These are phyloP conservation scores for Platycercus adscitus DNA, from an alignment of 2,113 vertebrate species.

Conservation along the genomic window DNA sequence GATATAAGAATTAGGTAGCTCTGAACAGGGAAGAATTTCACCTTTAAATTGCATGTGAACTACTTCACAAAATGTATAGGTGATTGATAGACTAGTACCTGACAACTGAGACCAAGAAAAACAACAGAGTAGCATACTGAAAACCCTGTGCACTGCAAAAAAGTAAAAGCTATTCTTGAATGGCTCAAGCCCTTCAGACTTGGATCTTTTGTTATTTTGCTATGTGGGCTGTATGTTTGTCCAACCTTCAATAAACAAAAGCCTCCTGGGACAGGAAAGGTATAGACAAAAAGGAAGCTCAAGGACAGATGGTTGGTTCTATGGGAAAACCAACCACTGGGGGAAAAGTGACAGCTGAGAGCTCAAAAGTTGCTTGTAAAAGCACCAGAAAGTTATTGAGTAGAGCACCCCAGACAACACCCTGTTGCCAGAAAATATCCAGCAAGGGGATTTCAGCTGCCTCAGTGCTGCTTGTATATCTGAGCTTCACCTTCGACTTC, in stretches of 20 bases:
- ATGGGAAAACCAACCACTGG: background rate
- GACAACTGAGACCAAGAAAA: background rate
- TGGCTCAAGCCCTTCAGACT: background rate
- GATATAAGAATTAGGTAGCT: background rate
- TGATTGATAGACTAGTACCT: background rate
- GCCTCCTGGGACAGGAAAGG: background rate
- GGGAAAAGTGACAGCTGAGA: background rate
- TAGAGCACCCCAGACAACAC: background rate
- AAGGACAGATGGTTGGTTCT: background rate
- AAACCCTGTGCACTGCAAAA: background rate
- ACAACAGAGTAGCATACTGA: background rate
- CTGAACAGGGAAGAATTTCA: background rate
- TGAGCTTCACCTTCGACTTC: background rate
- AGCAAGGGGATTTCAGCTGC: background rate
- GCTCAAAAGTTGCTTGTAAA: background rate
- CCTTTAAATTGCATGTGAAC: background rate
- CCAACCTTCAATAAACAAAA: background rate
- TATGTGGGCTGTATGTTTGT: background rate
- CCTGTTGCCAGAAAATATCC: background rate
- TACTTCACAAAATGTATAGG: background rate
- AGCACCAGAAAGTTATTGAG: background rate
- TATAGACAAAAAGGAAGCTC: background rate
- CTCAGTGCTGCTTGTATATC: background rate
- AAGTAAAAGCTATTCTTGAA: background rate
- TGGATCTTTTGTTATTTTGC: background rate